Percentiles rank a stretch among this genome's conserved stretches.
phyloP scores from a whole-genome alignment of 2,888 invertebrate genomes.

The Rhaphigaster nebulosa region DNA sequence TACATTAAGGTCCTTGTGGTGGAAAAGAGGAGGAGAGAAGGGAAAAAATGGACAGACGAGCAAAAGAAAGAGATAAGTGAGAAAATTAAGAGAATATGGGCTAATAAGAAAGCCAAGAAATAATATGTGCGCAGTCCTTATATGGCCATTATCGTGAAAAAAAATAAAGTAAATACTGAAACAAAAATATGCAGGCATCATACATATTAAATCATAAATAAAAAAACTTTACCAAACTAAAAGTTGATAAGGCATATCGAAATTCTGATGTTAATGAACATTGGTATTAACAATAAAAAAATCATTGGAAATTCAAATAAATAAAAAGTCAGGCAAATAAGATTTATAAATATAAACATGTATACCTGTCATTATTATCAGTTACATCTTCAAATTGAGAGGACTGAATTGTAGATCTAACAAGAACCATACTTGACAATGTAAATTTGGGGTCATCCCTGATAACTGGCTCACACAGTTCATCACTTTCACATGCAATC shows the following conservation, averaged over 20 bases:
- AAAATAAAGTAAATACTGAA: too few relatives aligned
- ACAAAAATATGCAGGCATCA: too few relatives aligned
- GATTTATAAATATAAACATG: constrained; percentile 5
- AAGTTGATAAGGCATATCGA: background rate
- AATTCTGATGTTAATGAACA: background rate
- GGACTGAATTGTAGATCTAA: constrained; percentile 77
- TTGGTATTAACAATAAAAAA: background rate
- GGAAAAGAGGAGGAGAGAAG: too few relatives aligned
- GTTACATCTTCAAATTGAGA: constrained; percentile 70
- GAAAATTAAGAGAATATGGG: too few relatives aligned
- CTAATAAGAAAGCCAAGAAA: too few relatives aligned
- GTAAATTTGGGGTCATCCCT: constrained; percentile 73
- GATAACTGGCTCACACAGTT: constrained; percentile 79
- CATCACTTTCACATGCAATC: constrained; percentile 77
- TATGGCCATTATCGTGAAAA: too few relatives aligned
- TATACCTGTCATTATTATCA: constrained; percentile 62
- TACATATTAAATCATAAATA: background rate
- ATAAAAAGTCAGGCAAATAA: background rate
- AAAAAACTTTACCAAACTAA: background rate
- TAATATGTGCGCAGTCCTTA: too few relatives aligned
- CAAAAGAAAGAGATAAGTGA: too few relatives aligned
- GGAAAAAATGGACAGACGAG: too few relatives aligned
- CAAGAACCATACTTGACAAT: constrained; percentile 82
- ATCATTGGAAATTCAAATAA: background rate
- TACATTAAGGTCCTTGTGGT: too few relatives aligned